Evolutionary conservation across 2,888 invertebrate species (phyloP).

Genomic region (Lysandra bellargus): DNA sequence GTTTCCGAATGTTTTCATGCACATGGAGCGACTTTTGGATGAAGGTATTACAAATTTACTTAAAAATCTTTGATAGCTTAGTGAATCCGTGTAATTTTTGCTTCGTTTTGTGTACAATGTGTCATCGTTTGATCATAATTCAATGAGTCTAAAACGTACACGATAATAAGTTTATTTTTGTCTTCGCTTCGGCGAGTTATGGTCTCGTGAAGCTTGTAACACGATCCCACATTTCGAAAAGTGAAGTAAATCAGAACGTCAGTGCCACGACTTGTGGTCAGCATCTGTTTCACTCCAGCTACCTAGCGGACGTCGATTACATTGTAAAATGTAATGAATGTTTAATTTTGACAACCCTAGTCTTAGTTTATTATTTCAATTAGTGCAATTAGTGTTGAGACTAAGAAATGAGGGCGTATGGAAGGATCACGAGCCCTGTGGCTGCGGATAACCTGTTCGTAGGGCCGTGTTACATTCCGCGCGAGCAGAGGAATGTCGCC

Average conservation of each 20-base stretch:
- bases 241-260: conserved; percentile 71
- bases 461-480: conserved; percentile 71
- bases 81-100: conserved; percentile 42
- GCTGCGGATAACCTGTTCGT: conserved; percentile 69
- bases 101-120: conserved; percentile 52
- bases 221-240: conserved; percentile 75
- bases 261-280: conserved; percentile 70
- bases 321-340: conserved; percentile 65
- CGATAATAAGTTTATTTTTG: conserved; percentile 80
- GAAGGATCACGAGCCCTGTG: conserved; percentile 58
- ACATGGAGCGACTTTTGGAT: conserved; percentile 98
- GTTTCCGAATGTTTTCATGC: conserved; percentile 99
- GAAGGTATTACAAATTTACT: conserved; percentile 89
- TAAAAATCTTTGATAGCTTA: conserved; percentile 53
- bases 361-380: conserved; percentile 51
- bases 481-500: conserved; percentile 74
- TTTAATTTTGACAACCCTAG: conserved; percentile 49
- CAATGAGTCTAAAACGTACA: conserved; percentile 75
- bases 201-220: conserved; percentile 78
- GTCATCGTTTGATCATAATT: conserved; percentile 72
- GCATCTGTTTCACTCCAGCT: conserved; percentile 69
- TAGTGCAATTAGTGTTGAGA: conserved; percentile 41
- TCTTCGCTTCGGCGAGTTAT: conserved; percentile 78
- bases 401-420: conserved; percentile 56
- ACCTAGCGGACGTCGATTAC: conserved; percentile 46